A percentile compares a stretch with the other conserved stretches of the same genome.
phyloP scores from a whole-genome alignment of 2,888 invertebrate species.

The Drosophila siamana region DNA sequence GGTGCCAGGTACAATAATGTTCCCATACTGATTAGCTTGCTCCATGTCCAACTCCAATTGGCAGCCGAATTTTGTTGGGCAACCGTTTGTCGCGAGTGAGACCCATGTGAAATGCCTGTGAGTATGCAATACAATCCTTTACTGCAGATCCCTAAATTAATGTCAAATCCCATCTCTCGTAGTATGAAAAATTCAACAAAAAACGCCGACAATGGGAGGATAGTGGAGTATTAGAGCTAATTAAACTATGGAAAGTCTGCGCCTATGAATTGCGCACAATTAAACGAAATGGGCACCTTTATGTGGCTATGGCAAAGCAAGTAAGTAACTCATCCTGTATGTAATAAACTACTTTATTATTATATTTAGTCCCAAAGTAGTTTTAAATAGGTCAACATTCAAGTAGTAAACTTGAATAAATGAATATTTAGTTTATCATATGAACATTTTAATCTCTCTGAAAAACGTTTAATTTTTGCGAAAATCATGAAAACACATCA shows the following conservation, averaged over 20 bases:
- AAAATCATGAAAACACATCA: no score
- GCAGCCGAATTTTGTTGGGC: conserved; percentile 75
- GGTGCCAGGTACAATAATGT: conserved; percentile 54
- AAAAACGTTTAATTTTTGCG: no score
- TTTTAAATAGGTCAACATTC: no score
- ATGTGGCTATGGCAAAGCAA: conserved; percentile 85
- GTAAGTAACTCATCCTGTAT: conserved; percentile 28
- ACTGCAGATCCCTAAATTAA: not conserved
- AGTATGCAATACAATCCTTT: conserved; percentile 45
- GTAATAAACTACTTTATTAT: not conserved
- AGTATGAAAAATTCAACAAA: conserved; percentile 85
- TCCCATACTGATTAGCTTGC: conserved; percentile 58
- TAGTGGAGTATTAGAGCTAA: conserved; percentile 84
- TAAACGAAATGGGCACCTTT: conserved; percentile 85
- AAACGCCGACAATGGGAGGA: conserved; percentile 85
- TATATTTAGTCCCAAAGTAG: not conserved
- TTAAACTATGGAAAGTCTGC: conserved; percentile 85
- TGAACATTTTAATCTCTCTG: no score
- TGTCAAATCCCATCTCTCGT: not conserved
- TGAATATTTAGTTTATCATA: no score
- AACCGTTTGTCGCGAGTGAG: conserved; percentile 79
- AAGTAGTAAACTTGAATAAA: no score
- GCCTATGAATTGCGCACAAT: conserved; percentile 85
- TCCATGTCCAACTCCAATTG: conserved; percentile 70
- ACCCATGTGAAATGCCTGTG: conserved; percentile 85